Evolutionary conservation across 2,888 invertebrate species (phyloP).

Genomic region (Tipula confusa): DNA sequence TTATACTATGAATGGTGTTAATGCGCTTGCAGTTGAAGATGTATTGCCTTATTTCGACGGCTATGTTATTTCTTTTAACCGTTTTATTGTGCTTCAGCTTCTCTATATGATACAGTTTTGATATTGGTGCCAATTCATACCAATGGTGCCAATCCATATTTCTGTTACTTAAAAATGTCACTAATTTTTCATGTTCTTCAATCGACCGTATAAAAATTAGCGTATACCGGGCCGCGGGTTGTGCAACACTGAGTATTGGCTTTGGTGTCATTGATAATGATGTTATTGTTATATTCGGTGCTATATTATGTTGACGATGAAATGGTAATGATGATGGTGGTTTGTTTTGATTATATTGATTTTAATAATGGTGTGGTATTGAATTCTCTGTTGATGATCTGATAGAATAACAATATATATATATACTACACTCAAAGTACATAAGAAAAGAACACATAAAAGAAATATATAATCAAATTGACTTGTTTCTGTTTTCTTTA

Average conservation of each 20-base stretch:
- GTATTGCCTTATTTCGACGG: too few relatives aligned
- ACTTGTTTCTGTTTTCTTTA: constrained; percentile 20
- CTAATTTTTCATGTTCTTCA: too few relatives aligned
- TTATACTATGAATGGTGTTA: too few relatives aligned
- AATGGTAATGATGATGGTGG: not conserved
- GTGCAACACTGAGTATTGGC: constrained; percentile 4
- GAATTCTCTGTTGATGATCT: constrained; percentile 3
- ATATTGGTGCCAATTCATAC: too few relatives aligned
- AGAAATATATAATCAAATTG: not conserved
- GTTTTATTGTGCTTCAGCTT: too few relatives aligned
- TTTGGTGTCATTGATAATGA: not conserved
- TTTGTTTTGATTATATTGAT: not conserved
- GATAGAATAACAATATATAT: not conserved
- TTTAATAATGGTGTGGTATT: constrained; percentile 1
- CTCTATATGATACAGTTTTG: too few relatives aligned
- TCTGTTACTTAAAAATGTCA: too few relatives aligned
- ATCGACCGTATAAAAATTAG: too few relatives aligned
- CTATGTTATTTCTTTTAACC: too few relatives aligned
- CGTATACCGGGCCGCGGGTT: too few relatives aligned
- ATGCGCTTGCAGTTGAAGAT: too few relatives aligned
- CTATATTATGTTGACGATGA: not conserved
- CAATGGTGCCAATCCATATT: too few relatives aligned
- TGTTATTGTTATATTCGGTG: not conserved
- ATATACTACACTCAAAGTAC: not conserved
- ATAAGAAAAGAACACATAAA: not conserved